Base-by-base conservation (phyloP, 2,888 invertebrate genomes). In the Rhynchonema sp. region DNA sequence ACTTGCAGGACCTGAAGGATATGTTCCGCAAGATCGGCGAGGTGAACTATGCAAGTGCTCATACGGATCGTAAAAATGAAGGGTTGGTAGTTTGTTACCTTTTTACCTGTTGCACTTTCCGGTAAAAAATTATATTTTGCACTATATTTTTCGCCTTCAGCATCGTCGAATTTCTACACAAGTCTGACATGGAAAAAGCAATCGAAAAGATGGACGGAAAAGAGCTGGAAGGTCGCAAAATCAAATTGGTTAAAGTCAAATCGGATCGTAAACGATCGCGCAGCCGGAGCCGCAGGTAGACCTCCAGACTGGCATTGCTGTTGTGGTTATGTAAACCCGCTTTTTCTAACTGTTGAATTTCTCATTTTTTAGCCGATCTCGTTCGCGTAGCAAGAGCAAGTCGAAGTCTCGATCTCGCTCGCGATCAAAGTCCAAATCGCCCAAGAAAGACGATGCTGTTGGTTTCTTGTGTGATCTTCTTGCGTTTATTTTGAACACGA, bases 21-120 rank as follows among this genome's bases (percentile, higher is more conserved):
- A 91, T 90, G 78, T 96, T 98, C 94, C 84, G 98, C 70, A 89
- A 91, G 77, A 92, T 92, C 67, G 96, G 96, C 64, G 96, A 98
- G 80, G 96, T 98, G 2, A 96, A 94, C 30, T 98, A 92, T 75
- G 96, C 98, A 68, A 96, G 84, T 78, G 98, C 96, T 23, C 96
- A 98, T 74, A 92, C 92, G 74, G 86, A 87, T 71, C 84, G 86
- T 67, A 83, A 86, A 67, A 94, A 94, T 78, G 76, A 76, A 68
- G 78, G 77, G 77, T 78, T 63, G 65, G 74, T 9, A 13, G 3
- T 23, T 27, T 23, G 27, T 26, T 54, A n/a, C n/a, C n/a, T n/a
- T n/a, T n/a, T n/a, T n/a, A n/a, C n/a, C n/a, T n/a, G n/a, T n/a
- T n/a, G n/a, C n/a, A n/a, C n/a, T n/a, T n/a, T n/a, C n/a, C n/a